These are phyloP conservation scores for Chaetodon trifasciatus DNA, from an alignment of 2,797 vertebrate genomes.

Conservation along the genomic window DNA sequence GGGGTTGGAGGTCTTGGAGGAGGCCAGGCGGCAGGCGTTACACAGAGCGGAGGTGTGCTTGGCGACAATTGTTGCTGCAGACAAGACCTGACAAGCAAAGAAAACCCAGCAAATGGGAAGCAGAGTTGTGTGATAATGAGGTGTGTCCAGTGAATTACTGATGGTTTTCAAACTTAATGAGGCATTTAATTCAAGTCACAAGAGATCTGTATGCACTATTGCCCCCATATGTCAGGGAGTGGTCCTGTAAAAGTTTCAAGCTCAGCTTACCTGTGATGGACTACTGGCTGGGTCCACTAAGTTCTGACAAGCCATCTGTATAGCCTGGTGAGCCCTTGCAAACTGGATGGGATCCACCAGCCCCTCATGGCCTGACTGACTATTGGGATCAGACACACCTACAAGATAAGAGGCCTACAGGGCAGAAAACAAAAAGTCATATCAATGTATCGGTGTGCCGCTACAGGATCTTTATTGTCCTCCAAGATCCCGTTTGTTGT, in stretches of 20 bases:
- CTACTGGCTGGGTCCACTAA: slow-evolving; percentile 97
- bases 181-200: slow-evolving; percentile 41
- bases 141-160: not conserved
- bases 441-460: not conserved
- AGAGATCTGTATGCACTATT: slow-evolving; percentile 20
- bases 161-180: slow-evolving; percentile 44
- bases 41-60: slow-evolving; percentile 98
- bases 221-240: slow-evolving; percentile 4
- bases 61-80: slow-evolving; percentile 97
- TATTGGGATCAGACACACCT: slow-evolving; percentile 97
- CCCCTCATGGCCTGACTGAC: slow-evolving; percentile 98
- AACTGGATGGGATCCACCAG: slow-evolving; percentile 98
- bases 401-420: slow-evolving; percentile 95
- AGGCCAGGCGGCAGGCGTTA: slow-evolving; percentile 97
- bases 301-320: slow-evolving; percentile 99
- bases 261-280: slow-evolving; percentile 93
- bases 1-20: slow-evolving; percentile 97
- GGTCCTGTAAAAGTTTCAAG: slow-evolving; percentile 1
- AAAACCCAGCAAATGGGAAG: slow-evolving; percentile 14
- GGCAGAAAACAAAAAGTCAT: slow-evolving; percentile 39
- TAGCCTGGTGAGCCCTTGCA: slow-evolving; percentile 96
- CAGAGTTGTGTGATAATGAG: slow-evolving; percentile 17
- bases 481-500: not conserved
- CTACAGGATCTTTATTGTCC: not conserved
- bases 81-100: slow-evolving; percentile 89